Evolutionary conservation across 2,888 invertebrate genomes (phyloP).

Genomic region (Shargacucullia verbasci): DNA sequence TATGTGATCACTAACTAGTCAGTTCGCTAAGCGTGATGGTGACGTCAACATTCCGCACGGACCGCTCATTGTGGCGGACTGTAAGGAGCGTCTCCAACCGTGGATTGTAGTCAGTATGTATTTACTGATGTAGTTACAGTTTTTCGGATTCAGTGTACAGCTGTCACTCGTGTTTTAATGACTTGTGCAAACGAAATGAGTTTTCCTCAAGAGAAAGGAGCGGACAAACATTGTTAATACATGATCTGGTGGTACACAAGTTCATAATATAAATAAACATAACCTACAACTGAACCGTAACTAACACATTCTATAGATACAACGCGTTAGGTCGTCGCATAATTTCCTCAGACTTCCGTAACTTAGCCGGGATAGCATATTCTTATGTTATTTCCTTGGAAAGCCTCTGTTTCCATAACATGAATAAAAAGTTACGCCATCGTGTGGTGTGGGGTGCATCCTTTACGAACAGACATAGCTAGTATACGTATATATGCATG

Average conservation of each 20-base stretch:
- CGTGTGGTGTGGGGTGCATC: constrained; percentile 13
- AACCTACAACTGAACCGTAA: neutral
- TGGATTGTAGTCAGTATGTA: too few species aligned
- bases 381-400: constrained; percentile 26
- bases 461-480: neutral
- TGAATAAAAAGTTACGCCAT: constrained; percentile 24
- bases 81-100: too few species aligned
- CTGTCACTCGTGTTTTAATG: neutral
- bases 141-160: too few species aligned
- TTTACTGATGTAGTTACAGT: too few species aligned
- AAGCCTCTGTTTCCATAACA: constrained; percentile 15
- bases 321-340: constrained; percentile 1
- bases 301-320: constrained; percentile 10
- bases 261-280: neutral
- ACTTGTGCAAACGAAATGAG: neutral
- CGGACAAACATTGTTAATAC: neutral
- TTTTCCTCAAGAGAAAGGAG: neutral
- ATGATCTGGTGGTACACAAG: neutral
- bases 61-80: too few species aligned
- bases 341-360: constrained; percentile 1
- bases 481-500: constrained; percentile 3
- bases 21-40: too few species aligned
- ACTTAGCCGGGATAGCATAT: constrained; percentile 13
- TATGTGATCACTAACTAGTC: too few species aligned
- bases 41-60: too few species aligned